Evolutionary conservation across 2,888 invertebrate species (phyloP), one percentile per base, ranked within the genome.

Genomic region (Colostygia pectinataria): DNA sequence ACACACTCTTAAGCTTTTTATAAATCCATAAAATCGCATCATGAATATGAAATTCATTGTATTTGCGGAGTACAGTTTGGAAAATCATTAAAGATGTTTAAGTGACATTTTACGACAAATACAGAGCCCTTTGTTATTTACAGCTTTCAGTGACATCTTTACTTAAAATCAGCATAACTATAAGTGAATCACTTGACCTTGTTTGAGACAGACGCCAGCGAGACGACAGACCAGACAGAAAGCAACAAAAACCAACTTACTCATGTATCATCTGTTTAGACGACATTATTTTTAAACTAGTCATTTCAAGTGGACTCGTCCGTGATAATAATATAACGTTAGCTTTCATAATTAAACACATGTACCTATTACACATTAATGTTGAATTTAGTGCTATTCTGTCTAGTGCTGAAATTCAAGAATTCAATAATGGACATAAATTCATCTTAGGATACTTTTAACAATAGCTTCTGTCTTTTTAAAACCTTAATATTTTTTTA

Each of bases 181-280:
- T 53, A 51, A 47, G 50, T 50, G 76, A 73, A 34, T 75, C 75
- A 74, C 55, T 55, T 71, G 74, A 68, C 76, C 75, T 76, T 74
- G 71, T 57, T 64, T 61, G 51, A 52, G 59, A 55, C 65, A 67
- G 67, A 72, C 71, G 67, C 63, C 63, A 57, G 46, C 69, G 69
- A 75, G 76, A 76, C 76, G 65, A 50, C 51, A 37, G 40, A 45
- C 43, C 63, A 66, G 68, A 67, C 69, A 46, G 52, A 43, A 54
- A 61, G 55, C 63, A 61, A 68, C 67, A 63, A 64, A 62, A 64
- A 58, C 44, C 29, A 33, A 36, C 57, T 66, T 68, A 72, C 68
- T 70, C 70, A 65, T 65, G 41, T 64, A 40, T 46, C 46, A 33
- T 51, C 43, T 43, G 57, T 48, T 46, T 39, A 49, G 53, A 40